A percentile compares a stretch with the other conserved stretches of the same genome.
These are phyloP conservation scores for Lutraria lutraria DNA, from an alignment of 2,888 invertebrate species.

Conservation along the genomic window DNA sequence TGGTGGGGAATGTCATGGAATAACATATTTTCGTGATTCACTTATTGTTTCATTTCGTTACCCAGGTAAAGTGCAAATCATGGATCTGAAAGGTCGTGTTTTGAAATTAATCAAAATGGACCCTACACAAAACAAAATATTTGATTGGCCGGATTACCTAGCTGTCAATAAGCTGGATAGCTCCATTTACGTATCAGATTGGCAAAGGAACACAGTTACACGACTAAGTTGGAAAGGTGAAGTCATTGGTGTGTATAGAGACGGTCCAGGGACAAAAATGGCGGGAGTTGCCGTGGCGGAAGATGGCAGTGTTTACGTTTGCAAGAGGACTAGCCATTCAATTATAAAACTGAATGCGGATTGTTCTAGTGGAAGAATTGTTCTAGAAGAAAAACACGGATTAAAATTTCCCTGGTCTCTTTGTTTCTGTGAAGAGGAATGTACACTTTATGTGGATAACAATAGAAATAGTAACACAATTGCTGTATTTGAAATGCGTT, in stretches of 20 bases:
- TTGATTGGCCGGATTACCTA: conserved; percentile 37
- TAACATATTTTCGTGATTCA: neutral
- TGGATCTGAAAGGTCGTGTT: conserved; percentile 20
- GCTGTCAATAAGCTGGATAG: conserved; percentile 13
- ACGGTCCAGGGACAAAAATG: conserved; percentile 35
- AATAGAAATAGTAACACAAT: conserved; percentile 42
- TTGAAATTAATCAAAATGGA: neutral
- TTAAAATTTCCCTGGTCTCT: conserved; percentile 38
- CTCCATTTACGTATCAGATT: conserved; percentile 39
- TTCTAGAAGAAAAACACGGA: conserved; percentile 39
- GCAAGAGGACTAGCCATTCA: conserved; percentile 40
- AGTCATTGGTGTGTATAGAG: conserved; percentile 30
- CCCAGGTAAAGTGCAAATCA: conserved; percentile 34
- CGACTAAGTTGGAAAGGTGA: conserved; percentile 34
- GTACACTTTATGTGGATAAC: conserved; percentile 33
- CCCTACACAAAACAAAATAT: conserved; percentile 8
- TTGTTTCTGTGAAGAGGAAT: conserved; percentile 38
- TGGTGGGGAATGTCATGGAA: conserved; percentile 22
- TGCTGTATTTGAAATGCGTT: conserved; percentile 28
- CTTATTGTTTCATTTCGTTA: conserved; percentile 30
- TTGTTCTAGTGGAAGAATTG: neutral
- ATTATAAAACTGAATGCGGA: conserved; percentile 27
- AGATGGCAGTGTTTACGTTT: conserved; percentile 28
- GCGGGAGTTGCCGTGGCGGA: conserved; percentile 28
- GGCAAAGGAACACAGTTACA: conserved; percentile 38